phyloP scores from a whole-genome alignment of 2,888 invertebrate genomes.

The Alentia gelatinosa region DNA sequence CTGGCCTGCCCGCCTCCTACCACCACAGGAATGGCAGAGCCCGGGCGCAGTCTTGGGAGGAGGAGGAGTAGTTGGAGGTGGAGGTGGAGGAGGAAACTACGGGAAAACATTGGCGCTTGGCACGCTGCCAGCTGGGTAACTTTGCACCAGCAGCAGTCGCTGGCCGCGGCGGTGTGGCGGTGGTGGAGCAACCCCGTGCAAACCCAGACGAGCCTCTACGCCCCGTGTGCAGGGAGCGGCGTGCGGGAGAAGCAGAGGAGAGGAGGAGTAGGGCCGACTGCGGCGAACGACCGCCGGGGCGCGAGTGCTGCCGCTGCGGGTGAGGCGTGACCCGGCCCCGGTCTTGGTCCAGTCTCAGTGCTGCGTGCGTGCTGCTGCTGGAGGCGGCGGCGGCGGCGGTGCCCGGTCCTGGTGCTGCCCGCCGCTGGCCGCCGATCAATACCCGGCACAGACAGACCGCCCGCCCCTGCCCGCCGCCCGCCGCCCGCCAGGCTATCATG shows the following conservation, averaged over 20 bases:
- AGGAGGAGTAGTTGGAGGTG: too few relatives aligned
- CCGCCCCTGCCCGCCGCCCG: neutral
- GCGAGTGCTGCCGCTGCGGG: neutral
- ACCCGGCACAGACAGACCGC: neutral
- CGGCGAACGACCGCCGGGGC: too few relatives aligned
- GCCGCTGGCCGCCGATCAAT: neutral
- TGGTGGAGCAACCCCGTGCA: neutral
- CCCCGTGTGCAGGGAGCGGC: neutral
- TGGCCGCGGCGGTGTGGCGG: neutral
- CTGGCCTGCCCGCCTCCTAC: neutral
- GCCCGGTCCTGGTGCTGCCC: neutral
- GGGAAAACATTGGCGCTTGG: slow-evolving; percentile 20
- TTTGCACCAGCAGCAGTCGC: slow-evolving; percentile 17
- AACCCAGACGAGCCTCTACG: neutral
- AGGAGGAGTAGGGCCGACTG: neutral
- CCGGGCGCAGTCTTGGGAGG: neutral
- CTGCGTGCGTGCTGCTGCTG: neutral
- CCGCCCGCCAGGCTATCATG: neutral
- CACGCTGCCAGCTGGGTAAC: slow-evolving; percentile 35
- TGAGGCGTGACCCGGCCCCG: neutral
- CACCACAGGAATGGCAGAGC: neutral
- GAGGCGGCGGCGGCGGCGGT: neutral
- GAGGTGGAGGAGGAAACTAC: neutral
- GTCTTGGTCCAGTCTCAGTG: neutral
- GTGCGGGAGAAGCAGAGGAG: neutral